Evolutionary conservation across 2,888 invertebrate genomes (phyloP).

Genomic region (Rhodophaea formosa): DNA sequence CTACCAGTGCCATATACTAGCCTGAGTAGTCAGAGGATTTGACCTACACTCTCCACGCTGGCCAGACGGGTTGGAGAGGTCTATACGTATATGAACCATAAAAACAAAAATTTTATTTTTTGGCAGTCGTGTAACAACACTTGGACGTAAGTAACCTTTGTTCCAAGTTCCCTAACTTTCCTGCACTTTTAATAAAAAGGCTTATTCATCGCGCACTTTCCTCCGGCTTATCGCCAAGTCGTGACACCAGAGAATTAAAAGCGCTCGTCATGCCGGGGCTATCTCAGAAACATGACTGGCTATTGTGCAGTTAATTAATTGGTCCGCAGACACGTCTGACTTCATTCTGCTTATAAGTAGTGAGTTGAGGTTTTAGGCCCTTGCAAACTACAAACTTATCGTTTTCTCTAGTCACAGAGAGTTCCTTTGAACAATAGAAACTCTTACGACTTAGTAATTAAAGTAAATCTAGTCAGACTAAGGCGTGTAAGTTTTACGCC

Average conservation of each 20-base stretch:
- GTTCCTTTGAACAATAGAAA: no score
- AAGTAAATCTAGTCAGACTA: no score
- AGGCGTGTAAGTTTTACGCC: no score
- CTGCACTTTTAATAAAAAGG: constrained; percentile 71
- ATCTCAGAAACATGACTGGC: constrained; percentile 72
- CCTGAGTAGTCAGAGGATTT: no score
- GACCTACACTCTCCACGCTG: no score
- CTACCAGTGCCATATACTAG: no score
- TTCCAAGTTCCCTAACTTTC: constrained; percentile 67
- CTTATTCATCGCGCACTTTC: constrained; percentile 72
- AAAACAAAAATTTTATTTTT: no score
- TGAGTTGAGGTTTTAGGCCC: constrained; percentile 1
- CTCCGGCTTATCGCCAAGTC: constrained; percentile 68
- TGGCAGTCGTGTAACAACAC: no score
- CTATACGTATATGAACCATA: no score
- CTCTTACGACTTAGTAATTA: no score
- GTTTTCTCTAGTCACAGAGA: neutral
- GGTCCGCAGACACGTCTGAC: constrained; percentile 39
- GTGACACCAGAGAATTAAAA: constrained; percentile 79
- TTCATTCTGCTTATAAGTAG: constrained; percentile 13
- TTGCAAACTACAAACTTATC: neutral
- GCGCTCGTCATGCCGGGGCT: constrained; percentile 68
- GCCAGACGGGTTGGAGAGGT: no score
- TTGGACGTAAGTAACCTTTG: constrained; percentile 32
- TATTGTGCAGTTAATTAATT: constrained; percentile 73